Percentiles rank a stretch among this genome's conserved stretches.
These are phyloP conservation scores for Eupithecia inturbata DNA, from an alignment of 2,888 invertebrate species.

Conservation along the genomic window DNA sequence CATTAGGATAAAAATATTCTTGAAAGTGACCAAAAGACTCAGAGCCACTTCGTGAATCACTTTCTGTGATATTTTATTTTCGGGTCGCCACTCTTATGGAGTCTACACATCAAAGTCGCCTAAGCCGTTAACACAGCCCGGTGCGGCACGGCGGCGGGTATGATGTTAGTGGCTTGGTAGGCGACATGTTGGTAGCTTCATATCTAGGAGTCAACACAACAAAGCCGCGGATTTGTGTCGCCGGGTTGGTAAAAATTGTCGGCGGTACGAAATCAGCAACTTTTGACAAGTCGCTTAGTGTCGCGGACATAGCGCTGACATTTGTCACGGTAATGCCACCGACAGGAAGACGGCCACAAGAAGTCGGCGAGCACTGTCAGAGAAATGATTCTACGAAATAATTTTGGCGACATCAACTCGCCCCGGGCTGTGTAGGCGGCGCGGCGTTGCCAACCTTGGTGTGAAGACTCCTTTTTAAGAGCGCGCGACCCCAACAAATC, in stretches of 20 bases:
- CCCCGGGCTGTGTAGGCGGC: not conserved
- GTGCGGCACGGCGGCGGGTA: not conserved
- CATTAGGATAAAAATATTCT: conserved; percentile 14
- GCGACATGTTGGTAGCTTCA: not conserved
- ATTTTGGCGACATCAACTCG: not conserved
- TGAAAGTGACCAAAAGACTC: conserved; percentile 10
- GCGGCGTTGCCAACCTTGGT: not conserved
- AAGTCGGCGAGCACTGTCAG: not conserved
- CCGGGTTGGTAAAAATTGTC: not conserved
- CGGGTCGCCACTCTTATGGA: not conserved
- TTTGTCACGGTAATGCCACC: not conserved
- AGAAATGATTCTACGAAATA: not conserved
- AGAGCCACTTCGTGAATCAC: conserved; percentile 12
- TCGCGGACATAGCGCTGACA: not conserved
- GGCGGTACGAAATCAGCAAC: not conserved
- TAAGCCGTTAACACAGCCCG: not conserved
- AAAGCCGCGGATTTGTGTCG: not conserved
- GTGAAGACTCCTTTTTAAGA: not conserved
- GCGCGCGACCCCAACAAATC: conserved; percentile 11
- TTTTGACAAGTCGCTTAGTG: not conserved
- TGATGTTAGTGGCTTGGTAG: not conserved
- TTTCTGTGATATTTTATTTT: conserved; percentile 9
- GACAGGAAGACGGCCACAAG: not conserved
- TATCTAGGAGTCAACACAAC: not conserved
- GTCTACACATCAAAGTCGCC: not conserved